Evolutionary conservation across 2,888 invertebrate genomes (phyloP).

Genomic region (Lacanobia wlatinum): DNA sequence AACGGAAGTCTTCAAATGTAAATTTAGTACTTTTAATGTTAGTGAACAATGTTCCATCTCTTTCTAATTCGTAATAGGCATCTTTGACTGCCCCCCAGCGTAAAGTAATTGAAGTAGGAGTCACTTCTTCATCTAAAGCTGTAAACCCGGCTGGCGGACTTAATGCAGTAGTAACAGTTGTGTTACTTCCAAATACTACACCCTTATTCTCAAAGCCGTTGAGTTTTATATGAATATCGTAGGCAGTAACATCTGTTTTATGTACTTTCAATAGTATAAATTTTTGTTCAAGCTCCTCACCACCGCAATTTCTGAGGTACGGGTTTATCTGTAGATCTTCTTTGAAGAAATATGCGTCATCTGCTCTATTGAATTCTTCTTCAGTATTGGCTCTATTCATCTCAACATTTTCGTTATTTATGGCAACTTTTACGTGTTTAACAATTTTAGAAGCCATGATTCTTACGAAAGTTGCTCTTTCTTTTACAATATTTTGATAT

Average conservation of each 20-base stretch:
- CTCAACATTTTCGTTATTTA: conserved; percentile 75
- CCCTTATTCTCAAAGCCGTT: conserved; percentile 73
- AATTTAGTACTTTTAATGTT: conserved; percentile 74
- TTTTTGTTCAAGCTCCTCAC: conserved; percentile 70
- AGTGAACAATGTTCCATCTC: conserved; percentile 79
- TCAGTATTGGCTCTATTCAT: conserved; percentile 73
- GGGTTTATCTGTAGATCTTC: conserved; percentile 78
- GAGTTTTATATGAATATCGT: conserved; percentile 80
- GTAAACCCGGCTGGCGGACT: conserved; percentile 71
- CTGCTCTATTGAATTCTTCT: conserved; percentile 75
- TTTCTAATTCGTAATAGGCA: conserved; percentile 83
- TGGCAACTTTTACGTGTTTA: conserved; percentile 74
- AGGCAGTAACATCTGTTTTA: conserved; percentile 75
- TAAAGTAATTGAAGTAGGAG: conserved; percentile 74
- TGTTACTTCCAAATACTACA: conserved; percentile 71
- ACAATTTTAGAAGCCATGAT: conserved; percentile 77
- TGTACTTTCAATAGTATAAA: conserved; percentile 81
- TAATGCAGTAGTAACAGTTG: conserved; percentile 62
- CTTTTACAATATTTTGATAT: conserved; percentile 77
- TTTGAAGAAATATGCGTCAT: conserved; percentile 79
- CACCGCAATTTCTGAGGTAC: conserved; percentile 72
- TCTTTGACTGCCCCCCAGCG: conserved; percentile 74
- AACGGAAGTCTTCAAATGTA: conserved; percentile 75
- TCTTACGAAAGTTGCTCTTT: conserved; percentile 80
- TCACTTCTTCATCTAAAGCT: conserved; percentile 67